A percentile compares a stretch with the other conserved stretches of the same genome.
These are phyloP conservation scores for Gallinago jamesoni DNA, from an alignment of 2,113 vertebrate genomes.

Conservation along the genomic window DNA sequence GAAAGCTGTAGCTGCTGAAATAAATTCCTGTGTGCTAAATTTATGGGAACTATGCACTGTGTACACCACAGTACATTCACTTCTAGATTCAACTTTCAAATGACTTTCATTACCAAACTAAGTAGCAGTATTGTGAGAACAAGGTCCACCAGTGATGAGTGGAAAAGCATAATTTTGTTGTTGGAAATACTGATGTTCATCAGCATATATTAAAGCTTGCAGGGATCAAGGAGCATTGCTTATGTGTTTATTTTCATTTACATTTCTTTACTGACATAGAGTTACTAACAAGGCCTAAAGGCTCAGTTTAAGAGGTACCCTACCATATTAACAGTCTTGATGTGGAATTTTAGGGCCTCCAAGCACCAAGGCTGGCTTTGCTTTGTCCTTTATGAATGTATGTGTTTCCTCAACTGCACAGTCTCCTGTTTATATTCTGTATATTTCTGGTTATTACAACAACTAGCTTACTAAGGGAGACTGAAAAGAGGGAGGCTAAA, in stretches of 20 bases:
- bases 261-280: background rate
- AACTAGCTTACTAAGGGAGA: background rate
- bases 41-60: constrained; percentile 58
- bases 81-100: constrained; percentile 61
- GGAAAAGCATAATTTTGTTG: constrained; percentile 50
- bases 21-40: constrained; percentile 69
- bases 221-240: background rate
- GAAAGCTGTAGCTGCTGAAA: constrained; percentile 72
- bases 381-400: background rate
- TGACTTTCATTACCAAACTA: constrained; percentile 15
- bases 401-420: background rate
- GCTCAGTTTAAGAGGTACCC: background rate
- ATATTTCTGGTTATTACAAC: background rate
- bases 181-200: constrained; percentile 42
- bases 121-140: constrained; percentile 47
- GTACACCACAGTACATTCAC: constrained; percentile 53
- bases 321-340: background rate
- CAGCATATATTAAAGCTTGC: background rate
- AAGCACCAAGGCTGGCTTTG: background rate
- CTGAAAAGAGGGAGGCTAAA: background rate
- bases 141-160: constrained; percentile 28
- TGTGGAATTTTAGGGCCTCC: background rate
- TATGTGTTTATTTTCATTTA: constrained; percentile 35
- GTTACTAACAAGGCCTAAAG: background rate
- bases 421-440: background rate